These are phyloP conservation scores for Papilio machaon DNA, from an alignment of 1,140 invertebrate species.

Conservation along the genomic window DNA sequence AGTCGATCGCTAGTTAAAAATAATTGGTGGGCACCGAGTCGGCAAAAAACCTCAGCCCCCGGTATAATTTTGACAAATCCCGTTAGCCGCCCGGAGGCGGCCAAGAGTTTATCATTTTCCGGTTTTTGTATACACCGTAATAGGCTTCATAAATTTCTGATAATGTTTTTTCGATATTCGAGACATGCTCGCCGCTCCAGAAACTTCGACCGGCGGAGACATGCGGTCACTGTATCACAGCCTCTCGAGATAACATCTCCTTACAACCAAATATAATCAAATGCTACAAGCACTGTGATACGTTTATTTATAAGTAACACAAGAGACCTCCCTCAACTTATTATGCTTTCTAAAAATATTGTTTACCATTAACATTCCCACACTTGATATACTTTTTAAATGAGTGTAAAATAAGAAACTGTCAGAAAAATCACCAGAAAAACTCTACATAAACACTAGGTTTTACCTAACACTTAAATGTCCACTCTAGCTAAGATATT, in stretches of 20 bases:
- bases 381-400: neutral
- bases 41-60: constrained; percentile 55
- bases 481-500: too few relatives aligned
- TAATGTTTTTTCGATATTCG: constrained; percentile 71
- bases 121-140: constrained; percentile 69
- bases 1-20: constrained; percentile 59
- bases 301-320: constrained; percentile 1
- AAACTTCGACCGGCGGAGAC: constrained; percentile 40
- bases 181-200: constrained; percentile 46
- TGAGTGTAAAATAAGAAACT: neutral
- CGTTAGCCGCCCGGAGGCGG: constrained; percentile 58
- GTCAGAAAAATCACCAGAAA: too few relatives aligned
- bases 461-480: too few relatives aligned
- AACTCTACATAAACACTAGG: too few relatives aligned
- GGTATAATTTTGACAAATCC: constrained; percentile 70
- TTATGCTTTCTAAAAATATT: neutral
- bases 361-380: neutral
- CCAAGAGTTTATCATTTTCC: constrained; percentile 71
- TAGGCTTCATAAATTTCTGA: constrained; percentile 77
- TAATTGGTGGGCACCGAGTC: constrained; percentile 59
- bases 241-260: neutral
- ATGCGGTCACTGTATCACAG: neutral
- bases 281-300: neutral
- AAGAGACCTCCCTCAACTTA: constrained; percentile 5
- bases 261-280: constrained; percentile 9